Evolutionary conservation across 2,797 vertebrate species (phyloP).

Genomic region (Urocyon cinereoargenteus): DNA sequence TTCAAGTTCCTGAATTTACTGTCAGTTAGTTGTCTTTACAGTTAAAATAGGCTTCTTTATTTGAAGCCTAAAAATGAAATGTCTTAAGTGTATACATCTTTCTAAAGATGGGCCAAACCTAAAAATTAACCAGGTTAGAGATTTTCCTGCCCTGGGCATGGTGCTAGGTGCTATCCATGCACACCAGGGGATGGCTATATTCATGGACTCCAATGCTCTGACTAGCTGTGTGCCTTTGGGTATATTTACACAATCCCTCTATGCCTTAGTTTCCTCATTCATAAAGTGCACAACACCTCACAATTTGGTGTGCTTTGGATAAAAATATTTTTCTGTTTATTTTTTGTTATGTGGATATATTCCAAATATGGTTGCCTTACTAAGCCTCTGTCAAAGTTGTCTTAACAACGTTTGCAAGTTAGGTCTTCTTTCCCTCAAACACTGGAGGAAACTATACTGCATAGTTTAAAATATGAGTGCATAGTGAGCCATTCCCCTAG

Average conservation of each 20-base stretch:
- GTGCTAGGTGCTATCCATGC: neutral
- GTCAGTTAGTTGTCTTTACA: constrained; percentile 94
- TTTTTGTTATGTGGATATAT: neutral
- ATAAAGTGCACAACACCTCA: neutral
- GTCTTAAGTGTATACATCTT: constrained; percentile 25
- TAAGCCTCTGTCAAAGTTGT: neutral
- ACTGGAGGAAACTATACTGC: neutral
- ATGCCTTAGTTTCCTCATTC: neutral
- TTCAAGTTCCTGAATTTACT: constrained; percentile 94
- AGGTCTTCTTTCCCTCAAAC: neutral
- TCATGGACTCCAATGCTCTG: neutral
- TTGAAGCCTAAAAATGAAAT: constrained; percentile 89
- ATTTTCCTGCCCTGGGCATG: neutral
- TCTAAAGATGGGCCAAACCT: neutral
- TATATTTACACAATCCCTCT: neutral
- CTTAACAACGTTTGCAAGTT: neutral
- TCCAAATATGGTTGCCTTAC: neutral
- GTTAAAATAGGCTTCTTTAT: constrained; percentile 93
- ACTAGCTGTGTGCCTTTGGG: neutral
- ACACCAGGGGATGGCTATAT: neutral
- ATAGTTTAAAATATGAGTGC: neutral
- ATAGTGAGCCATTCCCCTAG: neutral
- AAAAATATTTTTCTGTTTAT: constrained; percentile 13
- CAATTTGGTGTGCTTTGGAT: neutral
- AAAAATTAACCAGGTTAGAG: neutral